Percentiles rank a stretch among this genome's conserved stretches.
Conservation (phyloP, 2,888 invertebrate genomes). For the Ennomos erosarius region DNA sequence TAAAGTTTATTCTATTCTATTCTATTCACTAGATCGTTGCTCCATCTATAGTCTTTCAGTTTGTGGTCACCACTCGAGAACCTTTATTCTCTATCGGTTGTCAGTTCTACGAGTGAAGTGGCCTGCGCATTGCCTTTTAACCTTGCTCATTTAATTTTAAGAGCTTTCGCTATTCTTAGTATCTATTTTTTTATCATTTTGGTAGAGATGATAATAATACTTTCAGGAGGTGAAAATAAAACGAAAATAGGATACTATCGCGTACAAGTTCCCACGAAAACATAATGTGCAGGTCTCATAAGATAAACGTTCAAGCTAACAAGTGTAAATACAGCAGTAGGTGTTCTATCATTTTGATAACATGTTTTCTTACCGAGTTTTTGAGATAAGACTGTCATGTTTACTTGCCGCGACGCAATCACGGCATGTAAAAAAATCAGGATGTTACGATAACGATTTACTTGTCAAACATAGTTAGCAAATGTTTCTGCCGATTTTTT, state of each 20-base stretch:
- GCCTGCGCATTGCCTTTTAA: too few species aligned
- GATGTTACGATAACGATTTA: conserved; percentile 67
- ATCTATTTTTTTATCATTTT: too few species aligned
- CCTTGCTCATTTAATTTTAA: too few species aligned
- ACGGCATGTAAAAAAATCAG: conserved; percentile 71
- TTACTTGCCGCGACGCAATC: conserved; percentile 69
- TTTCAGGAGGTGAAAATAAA: too few species aligned
- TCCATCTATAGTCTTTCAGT: too few species aligned
- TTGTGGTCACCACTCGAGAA: too few species aligned
- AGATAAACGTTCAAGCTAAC: conserved; percentile 35
- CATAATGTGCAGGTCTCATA: conserved; percentile 19
- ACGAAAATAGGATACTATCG: conserved; percentile 13
- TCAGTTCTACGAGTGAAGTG: too few species aligned
- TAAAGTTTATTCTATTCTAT: too few species aligned
- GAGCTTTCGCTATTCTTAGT: too few species aligned
- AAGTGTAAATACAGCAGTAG: conserved; percentile 40
- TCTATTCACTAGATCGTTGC: too few species aligned
- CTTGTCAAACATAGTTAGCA: conserved; percentile 50
- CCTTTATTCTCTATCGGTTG: too few species aligned
- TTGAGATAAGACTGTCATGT: conserved; percentile 69
- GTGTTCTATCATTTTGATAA: conserved; percentile 69
- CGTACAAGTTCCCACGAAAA: conserved; percentile 35
- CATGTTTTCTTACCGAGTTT: conserved; percentile 60
- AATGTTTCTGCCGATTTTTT: conserved; percentile 6
- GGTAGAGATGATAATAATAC: too few species aligned